phyloP scores from a whole-genome alignment of 2,797 vertebrate genomes.

The Masticophis lateralis region DNA sequence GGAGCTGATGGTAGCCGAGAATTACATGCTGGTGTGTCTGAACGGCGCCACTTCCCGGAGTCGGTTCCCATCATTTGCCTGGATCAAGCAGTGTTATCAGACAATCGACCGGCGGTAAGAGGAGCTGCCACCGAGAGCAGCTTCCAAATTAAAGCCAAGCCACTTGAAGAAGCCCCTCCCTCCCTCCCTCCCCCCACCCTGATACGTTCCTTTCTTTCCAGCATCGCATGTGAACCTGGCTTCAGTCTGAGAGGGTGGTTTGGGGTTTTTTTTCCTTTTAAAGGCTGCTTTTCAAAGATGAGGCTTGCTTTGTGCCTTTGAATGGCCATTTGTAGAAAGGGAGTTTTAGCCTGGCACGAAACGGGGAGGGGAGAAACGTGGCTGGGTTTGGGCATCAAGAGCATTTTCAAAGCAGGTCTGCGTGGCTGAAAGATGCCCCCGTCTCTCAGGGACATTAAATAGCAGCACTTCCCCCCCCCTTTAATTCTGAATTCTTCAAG shows the following conservation, averaged over 20 bases:
- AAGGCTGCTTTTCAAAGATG: neutral
- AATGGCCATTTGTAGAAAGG: neutral
- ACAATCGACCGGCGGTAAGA: constrained; percentile 75
- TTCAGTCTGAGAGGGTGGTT: neutral
- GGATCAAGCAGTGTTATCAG: constrained; percentile 82
- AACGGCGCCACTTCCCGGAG: constrained; percentile 76
- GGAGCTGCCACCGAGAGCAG: accelerated
- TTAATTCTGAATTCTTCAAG: neutral
- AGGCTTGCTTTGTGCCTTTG: neutral
- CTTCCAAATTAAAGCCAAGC: neutral
- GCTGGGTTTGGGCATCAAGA: neutral
- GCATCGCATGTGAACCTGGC: too few relatives aligned
- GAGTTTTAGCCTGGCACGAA: neutral
- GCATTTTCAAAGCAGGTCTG: neutral
- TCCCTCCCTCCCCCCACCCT: too few relatives aligned
- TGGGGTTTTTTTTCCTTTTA: too few relatives aligned
- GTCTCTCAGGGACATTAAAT: neutral
- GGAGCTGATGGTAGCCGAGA: constrained; percentile 83
- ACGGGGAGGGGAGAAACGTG: neutral
- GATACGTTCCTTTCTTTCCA: neutral
- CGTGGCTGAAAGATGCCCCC: neutral
- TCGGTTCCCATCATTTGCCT: constrained; percentile 78
- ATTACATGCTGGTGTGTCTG: constrained; percentile 81
- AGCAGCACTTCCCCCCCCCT: accelerated
- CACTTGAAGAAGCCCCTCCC: too few relatives aligned